These are phyloP conservation scores for Anguilla marmorata DNA, from an alignment of 2,797 vertebrate genomes.

Conservation along the genomic window DNA sequence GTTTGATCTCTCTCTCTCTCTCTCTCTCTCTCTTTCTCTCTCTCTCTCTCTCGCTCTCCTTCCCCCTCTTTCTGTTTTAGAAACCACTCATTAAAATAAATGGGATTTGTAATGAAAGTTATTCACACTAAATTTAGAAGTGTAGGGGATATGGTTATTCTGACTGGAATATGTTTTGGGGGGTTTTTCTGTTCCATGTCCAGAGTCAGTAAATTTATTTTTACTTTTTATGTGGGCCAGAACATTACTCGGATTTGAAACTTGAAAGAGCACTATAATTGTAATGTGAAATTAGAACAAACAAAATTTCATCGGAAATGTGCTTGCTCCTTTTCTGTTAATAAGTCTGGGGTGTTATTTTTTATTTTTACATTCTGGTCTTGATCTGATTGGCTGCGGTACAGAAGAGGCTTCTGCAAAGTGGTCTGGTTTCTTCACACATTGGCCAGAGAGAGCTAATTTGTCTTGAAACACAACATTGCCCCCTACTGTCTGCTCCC, in stretches of 20 bases:
- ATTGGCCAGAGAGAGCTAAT: not conserved
- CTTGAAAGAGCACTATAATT: slow-evolving; percentile 48
- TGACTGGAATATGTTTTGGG: slow-evolving; percentile 47
- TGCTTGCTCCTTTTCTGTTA: slow-evolving; percentile 34
- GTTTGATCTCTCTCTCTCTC: slow-evolving; percentile 61
- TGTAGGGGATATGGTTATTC: slow-evolving; percentile 58
- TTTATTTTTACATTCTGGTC: slow-evolving; percentile 5
- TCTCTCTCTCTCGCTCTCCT: slow-evolving; percentile 34
- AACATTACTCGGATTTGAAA: slow-evolving; percentile 49
- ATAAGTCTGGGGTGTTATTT: slow-evolving; percentile 45
- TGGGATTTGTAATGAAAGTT: slow-evolving; percentile 55
- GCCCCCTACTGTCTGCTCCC: slow-evolving; percentile 65
- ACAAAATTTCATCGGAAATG: slow-evolving; percentile 48
- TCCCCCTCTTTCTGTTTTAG: slow-evolving; percentile 9
- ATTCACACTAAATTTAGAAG: slow-evolving; percentile 59
- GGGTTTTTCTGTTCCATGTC: slow-evolving; percentile 57
- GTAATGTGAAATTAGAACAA: slow-evolving; percentile 57
- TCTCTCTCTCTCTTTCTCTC: slow-evolving; percentile 34
- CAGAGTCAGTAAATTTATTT: slow-evolving; percentile 49
- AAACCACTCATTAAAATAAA: slow-evolving; percentile 64
- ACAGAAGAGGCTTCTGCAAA: slow-evolving; percentile 41
- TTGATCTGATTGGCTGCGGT: slow-evolving; percentile 48
- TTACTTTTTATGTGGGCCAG: slow-evolving; percentile 35
- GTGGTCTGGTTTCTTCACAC: slow-evolving; percentile 34
- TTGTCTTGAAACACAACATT: slow-evolving; percentile 61